Base-by-base conservation (phyloP, 2,797 vertebrate genomes). In the Hemibagrus guttatus region DNA sequence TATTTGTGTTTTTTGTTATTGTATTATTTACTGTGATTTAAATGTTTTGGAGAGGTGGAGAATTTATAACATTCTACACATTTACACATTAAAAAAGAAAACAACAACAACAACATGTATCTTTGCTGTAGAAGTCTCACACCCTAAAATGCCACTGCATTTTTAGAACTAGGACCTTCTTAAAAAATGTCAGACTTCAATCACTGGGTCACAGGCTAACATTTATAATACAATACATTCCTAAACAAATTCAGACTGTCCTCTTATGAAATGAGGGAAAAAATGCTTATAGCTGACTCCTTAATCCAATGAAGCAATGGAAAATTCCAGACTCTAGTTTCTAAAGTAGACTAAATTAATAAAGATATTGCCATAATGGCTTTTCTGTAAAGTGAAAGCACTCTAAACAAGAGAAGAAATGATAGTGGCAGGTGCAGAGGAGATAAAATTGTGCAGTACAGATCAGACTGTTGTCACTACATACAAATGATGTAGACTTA, bases 401-500 rank as follows among this genome's bases (percentile, higher is more conserved):
- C 56, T 61, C 6, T 64, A 35, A 78, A 78, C 6, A 21, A 17
- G 31, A n/a, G 21, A 13, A 39, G 78, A 26, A 59, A 26, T 42
- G 26, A 35, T 26, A 79, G 23, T 52, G 21, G 35, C 85, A 42
- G 64, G 58, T 86, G 82, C 66, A 78, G 14, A 76, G 28, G 19
- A 72, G 63, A 35, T 79, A 56, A 68, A 64, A 46, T 26, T 23
- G n/a, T 31, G 23, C 13, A 61, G 58, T 46, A 52, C 61, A 6
- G 21, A 12, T 35, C 23, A 83, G 84, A 42, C 28, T 56, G 28
- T 28, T 52, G 42, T 54, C 52, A 84, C 59, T 46, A 31, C 9
- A 5, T n/a, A 82, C 69, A 74, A 61, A 85, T 35, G 14, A 11
- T n/a, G 61, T 14, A 59, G 90, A 95, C 98, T 98, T 95, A 99